A percentile compares a stretch with the other conserved stretches of the same genome.
Conservation (phyloP, 2,113 vertebrate genomes). For the Baryphthengus martii region DNA sequence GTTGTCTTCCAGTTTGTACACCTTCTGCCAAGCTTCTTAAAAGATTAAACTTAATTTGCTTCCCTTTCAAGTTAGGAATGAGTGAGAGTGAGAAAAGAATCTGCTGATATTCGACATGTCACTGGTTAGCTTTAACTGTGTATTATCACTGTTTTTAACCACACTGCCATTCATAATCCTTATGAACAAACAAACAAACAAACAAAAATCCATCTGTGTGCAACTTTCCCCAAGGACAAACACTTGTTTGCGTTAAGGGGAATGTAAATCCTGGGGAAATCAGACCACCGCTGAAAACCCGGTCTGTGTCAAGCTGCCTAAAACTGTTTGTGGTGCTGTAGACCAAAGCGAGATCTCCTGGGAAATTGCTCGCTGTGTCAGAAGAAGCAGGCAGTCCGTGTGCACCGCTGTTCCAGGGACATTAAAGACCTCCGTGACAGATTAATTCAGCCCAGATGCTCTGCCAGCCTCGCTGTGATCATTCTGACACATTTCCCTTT, state of each 20-base stretch:
- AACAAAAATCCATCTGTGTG: background rate
- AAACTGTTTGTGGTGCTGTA: background rate
- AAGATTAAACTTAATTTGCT: slow-evolving; percentile 10
- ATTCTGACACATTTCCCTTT: slow-evolving; percentile 10
- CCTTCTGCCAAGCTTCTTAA: background rate
- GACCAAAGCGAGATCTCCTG: background rate
- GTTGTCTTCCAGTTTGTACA: background rate
- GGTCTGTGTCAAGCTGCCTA: background rate
- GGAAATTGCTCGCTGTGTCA: background rate
- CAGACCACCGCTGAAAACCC: background rate
- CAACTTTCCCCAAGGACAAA: background rate
- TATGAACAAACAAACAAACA: background rate
- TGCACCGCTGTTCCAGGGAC: background rate
- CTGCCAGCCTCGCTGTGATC: background rate
- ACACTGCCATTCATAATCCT: background rate
- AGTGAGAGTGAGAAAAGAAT: background rate
- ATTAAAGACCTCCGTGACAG: slow-evolving; percentile 1
- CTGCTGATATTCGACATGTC: background rate
- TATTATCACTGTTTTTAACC: background rate
- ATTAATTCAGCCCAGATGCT: slow-evolving; percentile 7
- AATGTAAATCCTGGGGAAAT: background rate
- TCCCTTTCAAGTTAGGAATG: background rate
- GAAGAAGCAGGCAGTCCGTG: background rate
- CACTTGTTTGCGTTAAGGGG: background rate
- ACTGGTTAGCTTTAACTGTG: background rate